Evolutionary conservation across 2,888 invertebrate species (phyloP).

Genomic region (Nymphalis polychloros): DNA sequence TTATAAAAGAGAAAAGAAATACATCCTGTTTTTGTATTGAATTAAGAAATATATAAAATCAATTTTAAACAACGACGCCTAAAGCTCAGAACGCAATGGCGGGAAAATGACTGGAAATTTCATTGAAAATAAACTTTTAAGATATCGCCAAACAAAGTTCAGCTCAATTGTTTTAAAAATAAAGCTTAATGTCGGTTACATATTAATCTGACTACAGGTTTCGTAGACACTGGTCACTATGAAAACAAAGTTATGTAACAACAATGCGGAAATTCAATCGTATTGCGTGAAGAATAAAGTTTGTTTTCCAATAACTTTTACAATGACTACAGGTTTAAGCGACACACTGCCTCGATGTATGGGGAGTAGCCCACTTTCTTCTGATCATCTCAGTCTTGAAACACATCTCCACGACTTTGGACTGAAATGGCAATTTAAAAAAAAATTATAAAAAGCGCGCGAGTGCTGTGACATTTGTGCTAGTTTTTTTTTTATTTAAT

Average conservation of each 20-base stretch:
- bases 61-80: constrained; percentile 9
- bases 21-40: constrained; percentile 14
- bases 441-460: constrained; percentile 25
- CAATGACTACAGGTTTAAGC: constrained; percentile 15
- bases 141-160: background rate
- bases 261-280: background rate
- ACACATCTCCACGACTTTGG: constrained; percentile 32
- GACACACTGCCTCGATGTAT: constrained; percentile 39
- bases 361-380: constrained; percentile 66
- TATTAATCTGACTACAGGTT: background rate
- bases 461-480: constrained; percentile 28
- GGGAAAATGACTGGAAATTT: constrained; percentile 13
- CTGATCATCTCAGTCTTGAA: constrained; percentile 39
- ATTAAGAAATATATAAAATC: constrained; percentile 12
- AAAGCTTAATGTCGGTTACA: background rate
- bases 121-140: constrained; percentile 21
- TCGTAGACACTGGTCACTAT: constrained; percentile 6
- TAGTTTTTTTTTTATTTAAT: constrained; percentile 10
- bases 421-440: constrained; percentile 28
- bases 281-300: background rate
- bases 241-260: constrained; percentile 5
- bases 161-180: background rate
- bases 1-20: constrained; percentile 36
- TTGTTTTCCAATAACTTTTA: background rate
- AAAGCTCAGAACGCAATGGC: constrained; percentile 11